Percentiles rank a stretch among this genome's conserved stretches.
Evolutionary conservation across 2,888 invertebrate genomes (phyloP).

Genomic region (Hirtodrosophila duncani): DNA sequence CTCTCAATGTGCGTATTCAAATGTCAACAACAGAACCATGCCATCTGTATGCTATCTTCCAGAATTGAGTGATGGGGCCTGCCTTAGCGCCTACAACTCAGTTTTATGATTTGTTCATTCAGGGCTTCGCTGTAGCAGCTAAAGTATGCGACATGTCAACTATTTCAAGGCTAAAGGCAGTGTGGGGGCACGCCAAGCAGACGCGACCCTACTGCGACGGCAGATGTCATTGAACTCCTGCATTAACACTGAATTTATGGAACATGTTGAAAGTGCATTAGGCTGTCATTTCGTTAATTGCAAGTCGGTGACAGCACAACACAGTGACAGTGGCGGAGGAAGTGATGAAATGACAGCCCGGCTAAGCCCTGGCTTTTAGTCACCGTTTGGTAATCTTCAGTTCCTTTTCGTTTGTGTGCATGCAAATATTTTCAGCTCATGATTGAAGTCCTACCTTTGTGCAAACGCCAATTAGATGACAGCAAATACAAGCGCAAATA

Average conservation of each 20-base stretch:
- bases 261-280: constrained; percentile 33
- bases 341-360: too few species aligned
- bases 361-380: too few species aligned
- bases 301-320: constrained; percentile 39
- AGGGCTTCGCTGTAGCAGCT: too few species aligned
- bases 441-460: constrained; percentile 15
- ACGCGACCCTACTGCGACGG: too few species aligned
- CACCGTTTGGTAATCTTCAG: constrained; percentile 15
- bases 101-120: too few species aligned
- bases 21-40: too few species aligned
- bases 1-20: too few species aligned
- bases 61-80: too few species aligned
- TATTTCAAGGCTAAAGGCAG: constrained; percentile 45
- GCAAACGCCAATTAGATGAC: constrained; percentile 31
- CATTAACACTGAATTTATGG: constrained; percentile 13
- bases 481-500: constrained; percentile 19
- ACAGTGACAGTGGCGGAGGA: background rate
- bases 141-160: constrained; percentile 47
- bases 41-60: too few species aligned
- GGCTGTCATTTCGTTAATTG: constrained; percentile 38
- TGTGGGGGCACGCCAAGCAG: constrained; percentile 29
- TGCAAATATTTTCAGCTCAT: constrained; percentile 9
- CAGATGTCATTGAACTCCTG: constrained; percentile 30
- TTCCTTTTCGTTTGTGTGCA: constrained; percentile 18
- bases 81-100: too few species aligned